phyloP scores from a whole-genome alignment of 2,797 vertebrate genomes.

The Sandelia bainsii region DNA sequence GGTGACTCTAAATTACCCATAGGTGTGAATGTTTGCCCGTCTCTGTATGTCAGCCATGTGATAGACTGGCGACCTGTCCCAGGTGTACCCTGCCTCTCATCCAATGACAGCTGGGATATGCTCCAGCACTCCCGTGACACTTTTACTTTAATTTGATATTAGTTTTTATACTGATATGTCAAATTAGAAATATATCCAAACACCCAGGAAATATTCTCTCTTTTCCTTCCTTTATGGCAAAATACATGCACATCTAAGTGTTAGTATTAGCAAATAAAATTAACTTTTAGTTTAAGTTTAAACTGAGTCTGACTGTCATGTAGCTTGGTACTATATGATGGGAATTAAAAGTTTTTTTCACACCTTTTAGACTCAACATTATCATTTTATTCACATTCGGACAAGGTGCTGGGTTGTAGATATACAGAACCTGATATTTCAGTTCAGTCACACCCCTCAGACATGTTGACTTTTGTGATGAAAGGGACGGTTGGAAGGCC shows the following conservation, averaged over 20 bases:
- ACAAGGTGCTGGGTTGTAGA: conserved; percentile 15
- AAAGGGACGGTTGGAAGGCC: conserved; percentile 43
- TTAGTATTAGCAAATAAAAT: conserved; percentile 6
- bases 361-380: not conserved
- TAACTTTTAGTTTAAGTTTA: conserved; percentile 3
- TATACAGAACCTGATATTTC: conserved; percentile 44
- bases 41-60: too few species aligned
- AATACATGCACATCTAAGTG: not conserved
- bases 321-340: not conserved
- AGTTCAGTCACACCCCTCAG: conserved; percentile 49
- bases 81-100: too few species aligned
- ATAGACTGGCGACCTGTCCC: too few species aligned
- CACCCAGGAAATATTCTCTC: not conserved
- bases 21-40: too few species aligned
- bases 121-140: too few species aligned
- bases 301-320: not conserved
- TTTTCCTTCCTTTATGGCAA: not conserved
- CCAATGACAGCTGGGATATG: too few species aligned
- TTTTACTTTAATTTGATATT: too few species aligned
- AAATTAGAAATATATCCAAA: not conserved
- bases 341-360: not conserved
- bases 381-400: conserved; percentile 19
- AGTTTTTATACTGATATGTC: not conserved
- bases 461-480: conserved; percentile 60
- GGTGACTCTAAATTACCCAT: too few species aligned